Evolutionary conservation across 2,888 invertebrate genomes (phyloP).

Genomic region (Cataglyphis altisquamis): DNA sequence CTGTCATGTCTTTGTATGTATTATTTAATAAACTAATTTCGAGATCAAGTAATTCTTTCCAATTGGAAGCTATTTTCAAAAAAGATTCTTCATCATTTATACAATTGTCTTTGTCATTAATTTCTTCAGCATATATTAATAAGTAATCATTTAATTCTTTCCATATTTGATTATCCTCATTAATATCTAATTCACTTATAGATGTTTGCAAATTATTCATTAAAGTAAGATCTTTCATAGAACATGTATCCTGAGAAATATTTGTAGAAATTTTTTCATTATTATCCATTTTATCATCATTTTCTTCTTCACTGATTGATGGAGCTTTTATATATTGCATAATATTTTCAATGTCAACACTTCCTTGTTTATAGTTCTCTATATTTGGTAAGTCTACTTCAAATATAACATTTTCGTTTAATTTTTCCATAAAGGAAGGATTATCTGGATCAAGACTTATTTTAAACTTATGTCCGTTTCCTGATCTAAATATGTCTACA

Average conservation of each 20-base stretch:
- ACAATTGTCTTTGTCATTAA: background rate
- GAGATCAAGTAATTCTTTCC: slow-evolving; percentile 78
- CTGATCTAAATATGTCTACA: slow-evolving; percentile 18
- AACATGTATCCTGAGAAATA: slow-evolving; percentile 10
- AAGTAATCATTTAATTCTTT: slow-evolving; percentile 49
- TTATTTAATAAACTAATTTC: slow-evolving; percentile 77
- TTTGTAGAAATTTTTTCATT: background rate
- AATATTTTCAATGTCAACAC: slow-evolving; percentile 63
- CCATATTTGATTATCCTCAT: slow-evolving; percentile 10
- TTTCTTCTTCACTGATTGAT: background rate
- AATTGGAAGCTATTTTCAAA: slow-evolving; percentile 69
- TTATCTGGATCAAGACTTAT: slow-evolving; percentile 50
- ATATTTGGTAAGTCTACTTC: slow-evolving; percentile 71
- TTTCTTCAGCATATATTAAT: background rate
- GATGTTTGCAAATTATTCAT: background rate
- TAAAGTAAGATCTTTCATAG: background rate
- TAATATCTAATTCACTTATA: background rate
- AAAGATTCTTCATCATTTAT: slow-evolving; percentile 53
- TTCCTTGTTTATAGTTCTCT: slow-evolving; percentile 59
- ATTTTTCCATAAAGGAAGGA: slow-evolving; percentile 72
- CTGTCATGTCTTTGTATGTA: slow-evolving; percentile 48
- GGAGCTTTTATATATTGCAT: slow-evolving; percentile 64
- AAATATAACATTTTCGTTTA: slow-evolving; percentile 74
- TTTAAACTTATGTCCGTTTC: slow-evolving; percentile 66
- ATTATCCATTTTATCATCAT: background rate